Conservation (phyloP, 2,113 vertebrate genomes). For the Callipepla squamata region DNA sequence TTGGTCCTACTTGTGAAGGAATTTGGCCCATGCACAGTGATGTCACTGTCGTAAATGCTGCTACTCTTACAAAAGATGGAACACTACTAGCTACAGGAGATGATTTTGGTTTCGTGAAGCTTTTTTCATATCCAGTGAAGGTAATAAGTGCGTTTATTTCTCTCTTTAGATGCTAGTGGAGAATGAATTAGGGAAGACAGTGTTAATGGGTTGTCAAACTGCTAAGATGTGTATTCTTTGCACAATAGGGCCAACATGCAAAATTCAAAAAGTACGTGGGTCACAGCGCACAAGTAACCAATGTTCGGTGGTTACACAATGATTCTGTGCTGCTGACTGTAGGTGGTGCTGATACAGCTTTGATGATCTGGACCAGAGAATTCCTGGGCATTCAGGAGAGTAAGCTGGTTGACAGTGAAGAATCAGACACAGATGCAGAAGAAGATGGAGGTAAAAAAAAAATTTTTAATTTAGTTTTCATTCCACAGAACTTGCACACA, state of each 20-base stretch:
- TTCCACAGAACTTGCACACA: neutral
- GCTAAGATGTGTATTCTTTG: neutral
- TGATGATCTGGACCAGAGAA: slow-evolving; percentile 98
- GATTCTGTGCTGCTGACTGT: slow-evolving; percentile 91
- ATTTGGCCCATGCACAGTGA: slow-evolving; percentile 92
- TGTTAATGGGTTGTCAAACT: neutral
- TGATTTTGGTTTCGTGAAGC: slow-evolving; percentile 95
- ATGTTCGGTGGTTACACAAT: slow-evolving; percentile 92
- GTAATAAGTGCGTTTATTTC: slow-evolving; percentile 70
- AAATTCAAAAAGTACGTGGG: slow-evolving; percentile 95
- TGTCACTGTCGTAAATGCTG: slow-evolving; percentile 86
- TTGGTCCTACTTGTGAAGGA: slow-evolving; percentile 93
- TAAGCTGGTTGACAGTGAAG: slow-evolving; percentile 94
- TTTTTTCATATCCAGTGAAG: slow-evolving; percentile 94
- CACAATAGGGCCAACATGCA: slow-evolving; percentile 87
- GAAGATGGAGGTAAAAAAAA: slow-evolving; percentile 91
- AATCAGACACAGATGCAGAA: slow-evolving; percentile 92
- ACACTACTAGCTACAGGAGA: slow-evolving; percentile 91
- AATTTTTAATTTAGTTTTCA: neutral
- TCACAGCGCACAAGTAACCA: slow-evolving; percentile 95
- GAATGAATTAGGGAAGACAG: neutral
- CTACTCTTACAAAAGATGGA: slow-evolving; percentile 90
- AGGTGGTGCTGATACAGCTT: slow-evolving; percentile 91
- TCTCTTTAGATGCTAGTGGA: neutral
- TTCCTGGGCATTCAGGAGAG: slow-evolving; percentile 87